Conservation (phyloP, 2,113 vertebrate genomes). For the Carassius gibelio region DNA sequence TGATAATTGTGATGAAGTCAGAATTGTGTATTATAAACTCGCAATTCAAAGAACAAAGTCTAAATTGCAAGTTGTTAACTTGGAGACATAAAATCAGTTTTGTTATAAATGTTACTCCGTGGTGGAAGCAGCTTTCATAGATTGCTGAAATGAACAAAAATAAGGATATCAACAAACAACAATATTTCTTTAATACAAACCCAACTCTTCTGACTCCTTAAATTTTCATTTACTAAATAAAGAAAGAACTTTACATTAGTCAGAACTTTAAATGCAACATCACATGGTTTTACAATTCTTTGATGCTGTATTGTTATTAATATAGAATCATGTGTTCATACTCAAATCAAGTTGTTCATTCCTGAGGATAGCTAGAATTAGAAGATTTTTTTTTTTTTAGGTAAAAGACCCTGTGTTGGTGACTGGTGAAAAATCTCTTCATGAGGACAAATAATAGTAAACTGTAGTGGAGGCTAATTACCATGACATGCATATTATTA, state of each 20-base stretch:
- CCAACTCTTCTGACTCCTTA: not conserved
- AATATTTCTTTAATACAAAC: not conserved
- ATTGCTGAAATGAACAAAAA: no score
- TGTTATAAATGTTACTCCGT: not conserved
- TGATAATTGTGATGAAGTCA: not conserved
- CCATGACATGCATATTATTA: not conserved
- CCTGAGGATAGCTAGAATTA: no score
- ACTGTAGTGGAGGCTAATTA: not conserved
- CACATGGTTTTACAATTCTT: not conserved
- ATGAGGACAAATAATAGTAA: not conserved
- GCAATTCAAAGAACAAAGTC: not conserved
- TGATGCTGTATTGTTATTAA: not conserved
- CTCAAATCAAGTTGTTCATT: not conserved
- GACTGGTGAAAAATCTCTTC: not conserved
- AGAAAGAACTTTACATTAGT: not conserved
- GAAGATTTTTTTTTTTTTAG: not conserved
- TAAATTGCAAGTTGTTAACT: not conserved
- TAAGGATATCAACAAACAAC: not conserved
- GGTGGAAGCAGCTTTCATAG: not conserved
- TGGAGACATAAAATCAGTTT: not conserved
- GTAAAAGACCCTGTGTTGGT: not conserved
- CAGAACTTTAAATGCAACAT: not conserved
- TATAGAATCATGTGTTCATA: not conserved
- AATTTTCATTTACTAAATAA: not conserved
- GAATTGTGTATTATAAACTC: not conserved